These are phyloP conservation scores for Mamestra brassicae DNA, from an alignment of 2,888 invertebrate genomes.

Conservation along the genomic window DNA sequence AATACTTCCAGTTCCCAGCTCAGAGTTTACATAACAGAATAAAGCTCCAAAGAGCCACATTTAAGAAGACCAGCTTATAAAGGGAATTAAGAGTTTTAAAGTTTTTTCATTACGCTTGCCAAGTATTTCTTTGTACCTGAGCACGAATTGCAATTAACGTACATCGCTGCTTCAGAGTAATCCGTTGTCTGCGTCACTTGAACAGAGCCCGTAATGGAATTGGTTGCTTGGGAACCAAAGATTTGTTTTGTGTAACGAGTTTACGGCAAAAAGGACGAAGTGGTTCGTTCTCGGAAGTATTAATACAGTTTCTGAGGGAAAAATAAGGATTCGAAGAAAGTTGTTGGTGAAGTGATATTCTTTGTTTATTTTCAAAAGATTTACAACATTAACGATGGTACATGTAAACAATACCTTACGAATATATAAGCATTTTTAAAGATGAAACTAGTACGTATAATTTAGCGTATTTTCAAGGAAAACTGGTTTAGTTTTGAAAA, in stretches of 20 bases:
- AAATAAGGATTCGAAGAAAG: not conserved
- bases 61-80: conserved; percentile 61
- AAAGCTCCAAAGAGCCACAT: conserved; percentile 56
- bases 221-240: conserved; percentile 48
- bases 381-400: not conserved
- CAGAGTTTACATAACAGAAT: conserved; percentile 52
- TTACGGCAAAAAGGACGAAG: conserved; percentile 33
- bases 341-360: not conserved
- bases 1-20: conserved; percentile 44
- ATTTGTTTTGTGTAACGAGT: conserved; percentile 55
- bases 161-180: conserved; percentile 50
- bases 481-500: not conserved
- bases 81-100: conserved; percentile 65
- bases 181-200: conserved; percentile 43
- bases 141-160: conserved; percentile 60
- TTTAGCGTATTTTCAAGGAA: not conserved
- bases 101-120: conserved; percentile 67
- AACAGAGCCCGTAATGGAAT: conserved; percentile 51
- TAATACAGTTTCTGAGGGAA: not conserved
- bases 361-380: not conserved
- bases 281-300: not conserved
- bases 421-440: not conserved
- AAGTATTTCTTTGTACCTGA: conserved; percentile 67
- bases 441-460: not conserved
- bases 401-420: not conserved